Evolutionary conservation across 2,113 vertebrate species (phyloP).

Genomic region (Burhinus bistriatus): DNA sequence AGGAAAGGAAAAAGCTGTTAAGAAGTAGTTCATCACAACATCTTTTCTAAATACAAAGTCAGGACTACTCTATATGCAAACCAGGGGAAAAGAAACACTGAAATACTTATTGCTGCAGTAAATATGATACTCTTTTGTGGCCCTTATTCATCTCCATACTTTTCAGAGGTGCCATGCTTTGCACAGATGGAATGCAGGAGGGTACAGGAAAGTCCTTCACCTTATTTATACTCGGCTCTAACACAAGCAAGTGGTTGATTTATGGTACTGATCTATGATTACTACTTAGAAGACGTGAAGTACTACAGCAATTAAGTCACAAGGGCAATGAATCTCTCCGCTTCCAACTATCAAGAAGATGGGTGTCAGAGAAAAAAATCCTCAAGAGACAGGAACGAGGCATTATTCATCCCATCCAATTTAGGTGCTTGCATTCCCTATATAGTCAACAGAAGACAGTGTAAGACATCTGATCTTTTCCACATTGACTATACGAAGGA

Average conservation of each 20-base stretch:
- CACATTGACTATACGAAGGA: not conserved
- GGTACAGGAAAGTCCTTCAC: not conserved
- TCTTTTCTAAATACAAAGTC: not conserved
- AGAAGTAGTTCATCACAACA: accelerated
- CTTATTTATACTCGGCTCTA: not conserved
- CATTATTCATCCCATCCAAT: not conserved
- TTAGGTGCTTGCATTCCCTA: not conserved
- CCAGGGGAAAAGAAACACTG: not conserved
- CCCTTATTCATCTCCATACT: not conserved
- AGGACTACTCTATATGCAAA: not conserved
- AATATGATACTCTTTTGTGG: not conserved
- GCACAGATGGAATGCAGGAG: not conserved
- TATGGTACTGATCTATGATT: not conserved
- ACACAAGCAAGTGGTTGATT: not conserved
- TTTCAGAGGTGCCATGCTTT: not conserved
- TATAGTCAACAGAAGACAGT: not conserved
- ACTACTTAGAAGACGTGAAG: not conserved
- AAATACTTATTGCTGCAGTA: not conserved
- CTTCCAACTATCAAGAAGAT: not conserved
- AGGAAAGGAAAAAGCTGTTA: not conserved
- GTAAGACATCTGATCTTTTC: not conserved
- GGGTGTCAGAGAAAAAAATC: not conserved
- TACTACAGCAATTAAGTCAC: not conserved
- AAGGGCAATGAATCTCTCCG: not conserved
- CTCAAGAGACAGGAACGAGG: not conserved